Evolutionary conservation across 2,888 invertebrate species (phyloP).

Genomic region (Hymenopus coronatus): DNA sequence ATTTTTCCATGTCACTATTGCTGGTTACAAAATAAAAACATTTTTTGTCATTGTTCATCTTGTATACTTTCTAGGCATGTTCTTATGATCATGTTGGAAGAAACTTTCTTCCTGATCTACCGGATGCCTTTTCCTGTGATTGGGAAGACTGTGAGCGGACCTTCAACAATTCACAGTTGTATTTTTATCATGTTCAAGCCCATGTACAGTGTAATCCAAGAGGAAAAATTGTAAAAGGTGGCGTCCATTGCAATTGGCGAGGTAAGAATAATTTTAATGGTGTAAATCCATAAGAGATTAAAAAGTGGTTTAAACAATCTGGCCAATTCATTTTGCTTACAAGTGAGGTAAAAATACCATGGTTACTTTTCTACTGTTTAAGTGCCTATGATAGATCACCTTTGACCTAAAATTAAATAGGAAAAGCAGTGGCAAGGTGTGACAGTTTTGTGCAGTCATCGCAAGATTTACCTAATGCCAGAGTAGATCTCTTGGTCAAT

Average conservation of each 20-base stretch:
- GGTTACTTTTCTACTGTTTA: too few relatives aligned
- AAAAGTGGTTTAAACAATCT: too few relatives aligned
- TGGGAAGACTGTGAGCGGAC: constrained; percentile 46
- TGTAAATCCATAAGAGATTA: neutral
- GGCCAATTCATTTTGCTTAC: neutral
- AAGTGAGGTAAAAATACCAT: neutral
- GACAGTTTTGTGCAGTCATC: too few relatives aligned
- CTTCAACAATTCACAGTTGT: constrained; percentile 46
- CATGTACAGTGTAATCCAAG: constrained; percentile 44
- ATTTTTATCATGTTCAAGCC: constrained; percentile 55
- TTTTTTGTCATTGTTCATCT: neutral
- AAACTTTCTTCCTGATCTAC: constrained; percentile 52
- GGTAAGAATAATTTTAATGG: constrained; percentile 40
- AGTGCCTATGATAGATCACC: too few relatives aligned
- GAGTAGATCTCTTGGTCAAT: too few relatives aligned
- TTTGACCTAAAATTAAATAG: too few relatives aligned
- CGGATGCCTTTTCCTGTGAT: constrained; percentile 43
- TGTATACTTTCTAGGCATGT: constrained; percentile 21
- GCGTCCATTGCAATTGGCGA: constrained; percentile 44
- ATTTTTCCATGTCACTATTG: too few relatives aligned
- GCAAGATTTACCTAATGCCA: too few relatives aligned
- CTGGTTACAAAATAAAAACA: too few relatives aligned
- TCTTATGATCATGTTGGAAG: constrained; percentile 6
- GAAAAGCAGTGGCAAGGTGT: too few relatives aligned
- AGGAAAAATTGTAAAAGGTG: constrained; percentile 44